A percentile compares a stretch with the other conserved stretches of the same genome.
phyloP scores from a whole-genome alignment of 1,140 invertebrate species.

The Triops cancriformis region DNA sequence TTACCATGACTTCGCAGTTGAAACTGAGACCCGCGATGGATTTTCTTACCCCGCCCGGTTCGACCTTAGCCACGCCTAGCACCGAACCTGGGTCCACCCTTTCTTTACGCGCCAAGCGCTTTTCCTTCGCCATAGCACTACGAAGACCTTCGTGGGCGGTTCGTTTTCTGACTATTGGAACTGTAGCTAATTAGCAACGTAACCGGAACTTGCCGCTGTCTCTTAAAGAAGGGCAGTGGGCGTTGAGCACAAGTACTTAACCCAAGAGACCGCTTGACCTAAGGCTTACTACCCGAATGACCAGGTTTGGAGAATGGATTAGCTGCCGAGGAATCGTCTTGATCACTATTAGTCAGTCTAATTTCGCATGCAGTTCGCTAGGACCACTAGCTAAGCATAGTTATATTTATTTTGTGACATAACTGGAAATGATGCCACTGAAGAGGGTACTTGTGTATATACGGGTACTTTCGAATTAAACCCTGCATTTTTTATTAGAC shows the following conservation, averaged over 20 bases:
- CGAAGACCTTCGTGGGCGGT: slow-evolving; percentile 11
- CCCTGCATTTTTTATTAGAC: not conserved
- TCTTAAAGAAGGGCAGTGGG: not conserved
- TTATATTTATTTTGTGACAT: not conserved
- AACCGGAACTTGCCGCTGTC: not conserved
- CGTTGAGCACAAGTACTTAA: not conserved
- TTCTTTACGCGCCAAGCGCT: not conserved
- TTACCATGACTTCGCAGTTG: not conserved
- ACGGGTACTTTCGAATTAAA: not conserved
- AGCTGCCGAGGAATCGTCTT: not conserved
- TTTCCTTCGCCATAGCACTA: not conserved
- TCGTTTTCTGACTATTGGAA: not conserved
- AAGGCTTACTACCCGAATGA: not conserved
- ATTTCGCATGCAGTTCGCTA: not conserved
- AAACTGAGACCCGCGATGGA: not conserved
- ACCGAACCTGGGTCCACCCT: not conserved
- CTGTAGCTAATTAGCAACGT: not conserved
- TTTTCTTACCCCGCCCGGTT: not conserved
- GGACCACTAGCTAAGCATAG: not conserved
- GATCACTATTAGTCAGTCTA: not conserved
- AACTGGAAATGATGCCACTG: not conserved
- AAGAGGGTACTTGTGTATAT: not conserved
- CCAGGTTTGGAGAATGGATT: not conserved
- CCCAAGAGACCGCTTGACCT: not conserved
- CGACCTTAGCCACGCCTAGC: not conserved